phyloP scores from a whole-genome alignment of 2,113 vertebrate genomes.

The Solenodon paradoxus region DNA sequence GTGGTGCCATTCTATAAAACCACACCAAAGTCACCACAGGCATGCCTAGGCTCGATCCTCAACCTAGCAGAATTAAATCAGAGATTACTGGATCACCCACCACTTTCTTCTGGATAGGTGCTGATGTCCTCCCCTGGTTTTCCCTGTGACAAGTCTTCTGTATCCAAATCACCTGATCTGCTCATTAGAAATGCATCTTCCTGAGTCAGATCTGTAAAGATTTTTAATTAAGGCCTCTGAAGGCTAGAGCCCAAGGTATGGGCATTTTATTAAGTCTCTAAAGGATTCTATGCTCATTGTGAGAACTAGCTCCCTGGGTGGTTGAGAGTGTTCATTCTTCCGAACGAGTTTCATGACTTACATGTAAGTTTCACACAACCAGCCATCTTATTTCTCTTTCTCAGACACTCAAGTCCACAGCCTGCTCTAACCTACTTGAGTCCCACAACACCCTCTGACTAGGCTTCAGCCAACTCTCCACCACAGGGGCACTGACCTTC shows the following conservation, averaged over 20 bases:
- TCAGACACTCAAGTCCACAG: not conserved
- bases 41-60: not conserved
- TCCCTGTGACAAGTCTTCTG: not conserved
- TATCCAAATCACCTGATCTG: not conserved
- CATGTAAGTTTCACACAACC: not conserved
- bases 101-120: not conserved
- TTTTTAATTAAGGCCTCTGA: not conserved
- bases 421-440: not conserved
- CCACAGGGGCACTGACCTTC: not conserved
- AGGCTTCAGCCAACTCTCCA: not conserved
- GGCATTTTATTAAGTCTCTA: not conserved
- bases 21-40: not conserved
- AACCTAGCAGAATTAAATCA: not conserved
- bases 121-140: not conserved
- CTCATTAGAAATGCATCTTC: not conserved
- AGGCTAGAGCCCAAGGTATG: not conserved
- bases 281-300: not conserved
- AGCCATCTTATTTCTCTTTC: not conserved
- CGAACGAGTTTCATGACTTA: not conserved
- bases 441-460: not conserved
- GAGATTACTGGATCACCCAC: not conserved
- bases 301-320: not conserved
- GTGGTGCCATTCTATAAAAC: not conserved
- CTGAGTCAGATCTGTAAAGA: not conserved
- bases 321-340: not conserved